Evolutionary conservation across 2,888 invertebrate species (phyloP), one percentile per base, ranked within the genome.

Genomic region (Drosophila ustulata): DNA sequence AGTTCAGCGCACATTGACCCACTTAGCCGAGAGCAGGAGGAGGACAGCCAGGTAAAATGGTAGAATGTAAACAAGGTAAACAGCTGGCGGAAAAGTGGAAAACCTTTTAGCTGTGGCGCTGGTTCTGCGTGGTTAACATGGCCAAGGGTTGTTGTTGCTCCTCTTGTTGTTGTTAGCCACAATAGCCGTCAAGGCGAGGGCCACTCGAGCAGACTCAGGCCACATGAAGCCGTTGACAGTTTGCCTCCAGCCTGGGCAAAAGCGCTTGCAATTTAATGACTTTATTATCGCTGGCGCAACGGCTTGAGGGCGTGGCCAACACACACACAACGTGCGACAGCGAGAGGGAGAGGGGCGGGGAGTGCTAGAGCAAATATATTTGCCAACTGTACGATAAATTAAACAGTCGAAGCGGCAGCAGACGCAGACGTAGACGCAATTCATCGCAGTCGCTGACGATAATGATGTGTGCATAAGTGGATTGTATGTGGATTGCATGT

Each of bases 1-100:
- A 88, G 86, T 82, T 81, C 88, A 82, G 62, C 80, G 88, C 80
- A 86, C 86, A 86, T 80, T 83, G 88, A 83, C 88, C 83, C 81
- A 83, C 66, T 86, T 83, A 49, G 56, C 11, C 46, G 25, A 32
- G 43, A 13, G 13, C n/a, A n/a, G 39, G 34, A 13, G 9, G 28
- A 3, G 9, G 43, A 9, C 37, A 23, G 55, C 9, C 34, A 53
- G 46, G 62, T 45, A 46, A 34, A 28, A 18, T 18, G 18, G 18
- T 18, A 18, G 46, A 63, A 52, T 59, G 82, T 82, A 76, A 79
- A 77, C 72, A 69, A 61, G 30, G 32, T 30, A 43, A 68, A 67
- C 75, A 82, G 83, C 80, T 79, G 77, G 46, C 47, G 57, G 53
- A 37, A 64, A 72, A 72, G 66, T 56, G 62, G 9, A 70, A 71